These are phyloP conservation scores for Rhombomys opimus DNA, from an alignment of 2,113 vertebrate species.

Conservation along the genomic window DNA sequence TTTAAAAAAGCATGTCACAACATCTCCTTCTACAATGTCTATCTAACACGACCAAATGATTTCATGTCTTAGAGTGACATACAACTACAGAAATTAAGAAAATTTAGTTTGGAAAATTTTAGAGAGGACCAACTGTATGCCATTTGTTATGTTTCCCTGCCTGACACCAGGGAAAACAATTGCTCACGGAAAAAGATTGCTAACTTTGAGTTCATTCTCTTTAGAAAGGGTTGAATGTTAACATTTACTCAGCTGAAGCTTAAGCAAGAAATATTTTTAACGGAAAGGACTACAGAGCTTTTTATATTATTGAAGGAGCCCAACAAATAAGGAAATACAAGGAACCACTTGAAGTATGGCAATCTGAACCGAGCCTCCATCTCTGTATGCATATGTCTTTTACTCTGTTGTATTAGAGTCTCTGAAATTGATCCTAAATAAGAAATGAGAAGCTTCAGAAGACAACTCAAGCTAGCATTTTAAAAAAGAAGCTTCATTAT, in stretches of 20 bases:
- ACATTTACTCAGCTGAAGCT: neutral
- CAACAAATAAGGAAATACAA: neutral
- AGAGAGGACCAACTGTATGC: neutral
- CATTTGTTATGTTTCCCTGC: neutral
- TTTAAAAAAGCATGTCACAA: neutral
- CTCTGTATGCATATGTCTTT: neutral
- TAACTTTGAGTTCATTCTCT: neutral
- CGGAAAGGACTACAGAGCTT: neutral
- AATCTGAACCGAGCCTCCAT: neutral
- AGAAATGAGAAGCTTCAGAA: slow-evolving; percentile 21
- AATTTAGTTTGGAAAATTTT: slow-evolving; percentile 37
- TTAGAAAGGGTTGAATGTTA: neutral
- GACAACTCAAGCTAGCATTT: slow-evolving; percentile 35
- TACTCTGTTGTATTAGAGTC: neutral
- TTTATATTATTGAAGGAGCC: neutral
- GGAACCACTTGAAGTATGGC: neutral
- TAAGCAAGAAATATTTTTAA: neutral
- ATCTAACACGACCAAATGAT: neutral
- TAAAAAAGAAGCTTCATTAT: neutral
- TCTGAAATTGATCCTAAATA: slow-evolving; percentile 25
- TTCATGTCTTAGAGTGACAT: slow-evolving; percentile 37
- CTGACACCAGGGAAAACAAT: neutral
- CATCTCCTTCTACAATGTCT: neutral
- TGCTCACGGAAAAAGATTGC: neutral
- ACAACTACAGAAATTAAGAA: neutral